These are phyloP conservation scores for Andrena haemorrhoa DNA, from an alignment of 2,888 invertebrate species.

Conservation along the genomic window DNA sequence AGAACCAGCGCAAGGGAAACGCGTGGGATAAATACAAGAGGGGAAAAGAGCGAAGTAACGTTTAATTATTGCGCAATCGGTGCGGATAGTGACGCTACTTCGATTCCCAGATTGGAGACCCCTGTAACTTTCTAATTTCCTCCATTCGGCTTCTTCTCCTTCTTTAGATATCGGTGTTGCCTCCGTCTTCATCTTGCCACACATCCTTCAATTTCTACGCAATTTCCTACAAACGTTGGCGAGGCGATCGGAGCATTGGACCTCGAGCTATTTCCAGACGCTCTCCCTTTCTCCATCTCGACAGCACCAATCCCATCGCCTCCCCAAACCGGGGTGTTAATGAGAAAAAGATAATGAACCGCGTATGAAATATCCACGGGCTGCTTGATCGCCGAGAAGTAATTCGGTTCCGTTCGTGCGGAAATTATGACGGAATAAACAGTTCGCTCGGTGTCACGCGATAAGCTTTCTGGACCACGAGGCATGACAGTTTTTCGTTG, in stretches of 20 bases:
- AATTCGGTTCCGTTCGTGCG: conserved; percentile 38
- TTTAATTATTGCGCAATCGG: neutral
- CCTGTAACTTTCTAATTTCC: neutral
- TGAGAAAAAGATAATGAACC: conserved; percentile 39
- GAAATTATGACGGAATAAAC: conserved; percentile 40
- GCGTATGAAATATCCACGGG: conserved; percentile 5
- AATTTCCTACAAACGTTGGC: conserved; percentile 15
- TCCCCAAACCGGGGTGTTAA: conserved; percentile 26
- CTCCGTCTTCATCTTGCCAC: conserved; percentile 22
- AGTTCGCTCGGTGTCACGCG: conserved; percentile 19
- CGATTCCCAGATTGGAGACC: neutral
- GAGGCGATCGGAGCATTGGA: conserved; percentile 5
- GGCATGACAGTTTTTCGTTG: conserved; percentile 7
- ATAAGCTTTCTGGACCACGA: conserved; percentile 13
- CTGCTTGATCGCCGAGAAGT: conserved; percentile 46
- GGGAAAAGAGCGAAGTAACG: neutral
- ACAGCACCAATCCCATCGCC: neutral
- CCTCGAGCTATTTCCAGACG: neutral
- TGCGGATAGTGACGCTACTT: neutral
- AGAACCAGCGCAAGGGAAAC: neutral
- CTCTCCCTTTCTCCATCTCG: no score
- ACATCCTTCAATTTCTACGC: conserved; percentile 11
- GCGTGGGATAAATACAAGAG: neutral
- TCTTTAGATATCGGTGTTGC: conserved; percentile 68
- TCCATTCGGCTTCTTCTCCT: neutral